These are phyloP conservation scores for Bagarius yarrelli DNA, from an alignment of 2,113 vertebrate genomes.

Conservation along the genomic window DNA sequence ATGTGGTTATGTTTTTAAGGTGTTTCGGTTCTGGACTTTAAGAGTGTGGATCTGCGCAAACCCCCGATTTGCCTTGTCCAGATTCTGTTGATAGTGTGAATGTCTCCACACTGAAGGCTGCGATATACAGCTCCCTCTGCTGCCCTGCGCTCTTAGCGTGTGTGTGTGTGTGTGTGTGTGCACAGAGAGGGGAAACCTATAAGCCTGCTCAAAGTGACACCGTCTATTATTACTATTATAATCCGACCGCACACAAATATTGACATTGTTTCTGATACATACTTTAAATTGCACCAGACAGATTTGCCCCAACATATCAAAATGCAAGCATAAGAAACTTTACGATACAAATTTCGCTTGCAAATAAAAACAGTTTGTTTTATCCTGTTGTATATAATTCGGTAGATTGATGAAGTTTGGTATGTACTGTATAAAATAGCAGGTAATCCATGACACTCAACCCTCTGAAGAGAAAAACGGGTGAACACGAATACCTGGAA, in stretches of 20 bases:
- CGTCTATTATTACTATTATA: background rate
- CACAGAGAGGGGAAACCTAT: background rate
- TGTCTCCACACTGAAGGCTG: constrained; percentile 31
- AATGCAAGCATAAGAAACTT: background rate
- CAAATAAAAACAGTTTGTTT: background rate
- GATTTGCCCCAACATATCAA: background rate
- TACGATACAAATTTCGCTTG: background rate
- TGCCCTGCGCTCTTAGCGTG: constrained; percentile 36
- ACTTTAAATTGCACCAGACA: background rate
- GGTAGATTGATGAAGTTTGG: no score
- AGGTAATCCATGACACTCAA: background rate
- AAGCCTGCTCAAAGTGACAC: background rate
- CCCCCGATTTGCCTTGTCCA: background rate
- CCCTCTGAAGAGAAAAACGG: no score
- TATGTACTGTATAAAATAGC: background rate
- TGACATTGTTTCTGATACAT: background rate
- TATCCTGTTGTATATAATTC: no score
- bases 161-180: background rate
- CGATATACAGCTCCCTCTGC: constrained; percentile 71
- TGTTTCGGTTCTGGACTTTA: no score
- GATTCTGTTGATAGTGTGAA: constrained; percentile 15
- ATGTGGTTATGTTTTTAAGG: no score
- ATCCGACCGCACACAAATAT: no score
- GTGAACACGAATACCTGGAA: no score
- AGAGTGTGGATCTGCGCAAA: background rate